Conservation (phyloP, 2,113 vertebrate genomes). For the Menura novaehollandiae region DNA sequence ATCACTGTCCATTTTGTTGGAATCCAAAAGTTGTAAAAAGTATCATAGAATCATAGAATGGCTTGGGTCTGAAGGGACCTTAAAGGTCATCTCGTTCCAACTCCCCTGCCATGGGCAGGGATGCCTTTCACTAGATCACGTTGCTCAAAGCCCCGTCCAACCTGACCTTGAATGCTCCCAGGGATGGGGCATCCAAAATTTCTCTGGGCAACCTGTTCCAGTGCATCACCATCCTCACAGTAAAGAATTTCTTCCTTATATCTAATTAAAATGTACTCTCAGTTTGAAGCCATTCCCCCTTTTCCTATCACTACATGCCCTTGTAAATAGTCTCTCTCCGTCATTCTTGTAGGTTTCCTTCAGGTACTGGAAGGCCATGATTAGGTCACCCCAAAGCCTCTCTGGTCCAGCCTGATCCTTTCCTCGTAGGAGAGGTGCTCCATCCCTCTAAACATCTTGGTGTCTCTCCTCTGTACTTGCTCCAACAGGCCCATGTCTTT, state of each 20-base stretch:
- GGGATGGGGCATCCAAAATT: background rate
- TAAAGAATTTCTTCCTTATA: background rate
- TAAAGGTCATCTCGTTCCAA: background rate
- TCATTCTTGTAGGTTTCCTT: background rate
- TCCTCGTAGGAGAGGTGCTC: background rate
- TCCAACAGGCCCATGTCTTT: background rate
- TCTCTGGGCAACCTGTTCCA: background rate
- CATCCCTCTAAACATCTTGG: background rate
- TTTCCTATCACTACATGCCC: background rate
- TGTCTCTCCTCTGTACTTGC: background rate
- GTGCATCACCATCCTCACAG: background rate
- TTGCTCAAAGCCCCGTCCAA: background rate
- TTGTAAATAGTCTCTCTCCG: background rate
- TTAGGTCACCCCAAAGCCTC: background rate
- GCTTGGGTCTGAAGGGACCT: background rate
- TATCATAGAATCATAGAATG: background rate
- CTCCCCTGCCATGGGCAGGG: background rate
- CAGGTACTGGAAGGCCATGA: background rate
- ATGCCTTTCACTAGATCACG: background rate
- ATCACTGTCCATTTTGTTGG: background rate
- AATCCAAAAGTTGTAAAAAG: background rate
- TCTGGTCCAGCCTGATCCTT: background rate
- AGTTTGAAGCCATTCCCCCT: background rate
- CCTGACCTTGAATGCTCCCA: background rate
- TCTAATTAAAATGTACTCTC: background rate